phyloP scores from a whole-genome alignment of 2,888 invertebrate species.

The Dynastes hyllus region DNA sequence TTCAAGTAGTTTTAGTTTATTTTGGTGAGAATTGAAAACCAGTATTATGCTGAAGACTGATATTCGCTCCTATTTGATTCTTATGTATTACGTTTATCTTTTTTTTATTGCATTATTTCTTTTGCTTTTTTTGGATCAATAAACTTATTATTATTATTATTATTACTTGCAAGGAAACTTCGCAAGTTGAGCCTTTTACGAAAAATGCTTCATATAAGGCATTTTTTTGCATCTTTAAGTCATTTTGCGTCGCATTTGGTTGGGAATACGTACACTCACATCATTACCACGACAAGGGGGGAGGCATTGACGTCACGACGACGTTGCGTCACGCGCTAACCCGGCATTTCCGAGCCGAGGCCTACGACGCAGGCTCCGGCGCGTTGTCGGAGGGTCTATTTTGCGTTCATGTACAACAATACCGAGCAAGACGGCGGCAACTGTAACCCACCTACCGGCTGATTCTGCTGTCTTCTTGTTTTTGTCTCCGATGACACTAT shows the following conservation, averaged over 20 bases:
- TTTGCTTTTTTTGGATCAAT: no score
- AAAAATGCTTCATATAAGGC: no score
- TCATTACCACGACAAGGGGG: conserved; percentile 36
- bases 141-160: no score
- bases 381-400: conserved; percentile 11
- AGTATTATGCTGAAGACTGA: no score
- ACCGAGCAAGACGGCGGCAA: conserved; percentile 1
- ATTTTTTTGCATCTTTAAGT: not conserved
- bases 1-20: no score
- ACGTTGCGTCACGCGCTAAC: conserved; percentile 58
- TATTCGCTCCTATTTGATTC: no score
- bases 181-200: no score
- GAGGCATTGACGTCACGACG: conserved; percentile 61
- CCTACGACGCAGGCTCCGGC: conserved; percentile 37
- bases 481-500: not conserved
- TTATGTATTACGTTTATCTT: no score
- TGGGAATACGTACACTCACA: conserved; percentile 13
- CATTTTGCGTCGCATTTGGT: not conserved
- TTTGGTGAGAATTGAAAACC: no score
- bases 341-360: conserved; percentile 48
- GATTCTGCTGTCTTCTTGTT: not conserved
- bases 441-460: not conserved
- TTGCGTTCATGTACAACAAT: conserved; percentile 8
- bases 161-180: no score
- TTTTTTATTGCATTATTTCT: no score